These are phyloP conservation scores for Philereme vetulata DNA, from an alignment of 2,888 invertebrate genomes.

Conservation along the genomic window DNA sequence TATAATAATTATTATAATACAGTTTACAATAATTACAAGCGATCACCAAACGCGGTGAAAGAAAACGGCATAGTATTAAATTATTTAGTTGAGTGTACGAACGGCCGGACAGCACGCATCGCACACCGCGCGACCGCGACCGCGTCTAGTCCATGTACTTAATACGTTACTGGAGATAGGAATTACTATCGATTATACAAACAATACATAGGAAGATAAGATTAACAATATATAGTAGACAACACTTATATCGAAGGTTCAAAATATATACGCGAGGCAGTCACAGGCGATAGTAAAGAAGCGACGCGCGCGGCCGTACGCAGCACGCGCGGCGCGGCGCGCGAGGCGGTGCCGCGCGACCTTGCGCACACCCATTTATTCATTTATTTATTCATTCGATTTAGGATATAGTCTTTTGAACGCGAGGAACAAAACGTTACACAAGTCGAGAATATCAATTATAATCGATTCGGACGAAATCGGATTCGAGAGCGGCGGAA, in stretches of 20 bases:
- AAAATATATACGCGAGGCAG: slow-evolving; percentile 34
- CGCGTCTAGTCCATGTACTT: slow-evolving; percentile 23
- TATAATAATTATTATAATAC: slow-evolving; percentile 84
- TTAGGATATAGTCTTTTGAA: slow-evolving; percentile 84
- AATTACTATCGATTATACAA: slow-evolving; percentile 28
- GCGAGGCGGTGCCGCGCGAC: slow-evolving; percentile 47
- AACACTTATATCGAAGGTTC: slow-evolving; percentile 33
- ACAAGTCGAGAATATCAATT: slow-evolving; percentile 83
- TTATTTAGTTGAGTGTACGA: slow-evolving; percentile 63
- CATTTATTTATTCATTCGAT: slow-evolving; percentile 65
- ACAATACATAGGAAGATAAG: slow-evolving; percentile 33
- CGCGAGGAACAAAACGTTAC: slow-evolving; percentile 84
- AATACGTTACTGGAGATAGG: slow-evolving; percentile 25
- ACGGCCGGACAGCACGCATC: slow-evolving; percentile 47
- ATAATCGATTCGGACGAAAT: slow-evolving; percentile 80
- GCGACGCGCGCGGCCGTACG: slow-evolving; percentile 19
- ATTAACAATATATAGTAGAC: slow-evolving; percentile 33
- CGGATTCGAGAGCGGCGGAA: slow-evolving; percentile 79
- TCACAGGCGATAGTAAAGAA: slow-evolving; percentile 30
- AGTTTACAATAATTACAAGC: slow-evolving; percentile 85
- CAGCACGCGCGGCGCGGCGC: slow-evolving; percentile 36
- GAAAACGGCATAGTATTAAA: slow-evolving; percentile 83
- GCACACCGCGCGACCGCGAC: slow-evolving; percentile 38
- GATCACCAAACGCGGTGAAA: slow-evolving; percentile 84
- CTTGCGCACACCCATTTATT: slow-evolving; percentile 50